Conservation (phyloP, 1,140 invertebrate genomes). For the Cydia amplana region DNA sequence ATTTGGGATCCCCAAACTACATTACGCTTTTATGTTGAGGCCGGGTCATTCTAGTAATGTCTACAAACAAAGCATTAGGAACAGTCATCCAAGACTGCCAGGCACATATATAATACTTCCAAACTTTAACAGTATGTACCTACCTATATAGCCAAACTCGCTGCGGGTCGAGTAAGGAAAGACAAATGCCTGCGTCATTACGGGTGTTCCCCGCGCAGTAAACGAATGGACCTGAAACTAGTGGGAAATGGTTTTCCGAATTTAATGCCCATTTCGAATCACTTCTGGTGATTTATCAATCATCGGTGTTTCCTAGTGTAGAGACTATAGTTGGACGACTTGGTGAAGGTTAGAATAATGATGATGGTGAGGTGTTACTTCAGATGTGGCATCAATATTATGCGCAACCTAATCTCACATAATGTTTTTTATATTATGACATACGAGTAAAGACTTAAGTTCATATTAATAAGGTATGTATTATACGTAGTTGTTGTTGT, state of each 20-base stretch:
- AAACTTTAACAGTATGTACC: constrained; percentile 29
- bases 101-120: constrained; percentile 17
- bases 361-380: too few relatives aligned
- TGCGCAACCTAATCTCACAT: too few relatives aligned
- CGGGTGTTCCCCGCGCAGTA: neutral
- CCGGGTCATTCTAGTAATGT: constrained; percentile 22
- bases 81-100: neutral
- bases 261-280: constrained; percentile 5
- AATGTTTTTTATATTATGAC: too few relatives aligned
- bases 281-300: neutral
- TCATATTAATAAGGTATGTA: too few relatives aligned
- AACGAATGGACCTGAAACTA: constrained; percentile 6
- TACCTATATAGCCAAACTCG: constrained; percentile 14
- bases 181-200: constrained; percentile 28
- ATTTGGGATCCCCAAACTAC: constrained; percentile 26
- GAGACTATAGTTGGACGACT: neutral
- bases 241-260: neutral
- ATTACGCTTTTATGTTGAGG: constrained; percentile 12
- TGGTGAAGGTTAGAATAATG: too few relatives aligned
- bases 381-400: too few relatives aligned
- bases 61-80: constrained; percentile 25
- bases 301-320: neutral
- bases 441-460: too few relatives aligned
- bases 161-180: constrained; percentile 15
- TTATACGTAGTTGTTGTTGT: too few relatives aligned